Evolutionary conservation across 1,140 invertebrate genomes (phyloP), one percentile per base, ranked within the genome.

Genomic region (Harpegnathos saltator): DNA sequence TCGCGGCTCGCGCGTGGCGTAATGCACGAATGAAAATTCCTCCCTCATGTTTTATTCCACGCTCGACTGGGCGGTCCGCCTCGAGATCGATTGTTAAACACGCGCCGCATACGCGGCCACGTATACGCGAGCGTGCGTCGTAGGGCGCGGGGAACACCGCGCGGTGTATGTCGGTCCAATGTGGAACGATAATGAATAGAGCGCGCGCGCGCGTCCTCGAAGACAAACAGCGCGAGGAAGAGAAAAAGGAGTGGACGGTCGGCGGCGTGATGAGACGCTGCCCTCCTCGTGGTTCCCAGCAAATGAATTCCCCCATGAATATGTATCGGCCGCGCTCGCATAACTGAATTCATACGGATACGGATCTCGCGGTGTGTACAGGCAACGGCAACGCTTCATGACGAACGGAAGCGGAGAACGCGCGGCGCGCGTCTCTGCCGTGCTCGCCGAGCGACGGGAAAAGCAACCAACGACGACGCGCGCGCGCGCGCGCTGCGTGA

Each of bases 251-350:
- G 61, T 74, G 83, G 86, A 82, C 71, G 63, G 82, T 38, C 68
- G n/a, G 38, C 77, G 78, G 85, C 33, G 73, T 85, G 91, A 92
- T 92, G 91, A 91, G 90, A 92, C 88, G 90, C 63, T 91, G 85
- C 85, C 84, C 83, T 90, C 81, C 85, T 59, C 63, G 74, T 84
- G 87, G 91, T 92, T 90, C 91, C 85, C 91, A 89, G 90, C 91
- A 88, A 92, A 91, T 90, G 88, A 88, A 91, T 92, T 90, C 90
- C 88, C 75, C 73, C 90, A 92, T 92, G 91, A 92, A 92, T 92
- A 92, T 92, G 91, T 91, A 92, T 91, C 90, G 91, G 50, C 65
- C 29, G 68, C 74, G 68, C 74, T 90, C 86, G 89, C 88, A 92
- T 92, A 92, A 92, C 89, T 89, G 87, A 91, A 91, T 91, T 91